A percentile compares a stretch with the other conserved stretches of the same genome.
These are phyloP conservation scores for Eupelmus urozonus DNA, from an alignment of 2,888 invertebrate species.

Conservation along the genomic window DNA sequence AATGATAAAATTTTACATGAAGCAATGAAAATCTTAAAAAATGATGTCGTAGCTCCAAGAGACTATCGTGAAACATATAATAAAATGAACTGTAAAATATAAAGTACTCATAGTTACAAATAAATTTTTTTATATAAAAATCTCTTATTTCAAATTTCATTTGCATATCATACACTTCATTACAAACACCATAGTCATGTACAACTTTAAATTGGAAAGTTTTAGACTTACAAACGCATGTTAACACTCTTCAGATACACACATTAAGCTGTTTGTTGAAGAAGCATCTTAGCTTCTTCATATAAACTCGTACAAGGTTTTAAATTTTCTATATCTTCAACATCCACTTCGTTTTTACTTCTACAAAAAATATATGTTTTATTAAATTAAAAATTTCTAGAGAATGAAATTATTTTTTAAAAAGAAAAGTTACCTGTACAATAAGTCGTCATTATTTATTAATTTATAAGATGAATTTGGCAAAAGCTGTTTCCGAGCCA, in stretches of 20 bases:
- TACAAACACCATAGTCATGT: constrained; percentile 19
- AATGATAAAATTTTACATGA: constrained; percentile 79
- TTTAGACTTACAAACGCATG: constrained; percentile 49
- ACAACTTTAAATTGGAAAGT: constrained; percentile 21
- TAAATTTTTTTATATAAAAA: constrained; percentile 31
- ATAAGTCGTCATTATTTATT: constrained; percentile 67
- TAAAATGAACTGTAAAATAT: neutral
- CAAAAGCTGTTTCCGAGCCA: constrained; percentile 66
- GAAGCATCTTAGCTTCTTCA: constrained; percentile 79
- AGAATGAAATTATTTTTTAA: constrained; percentile 13
- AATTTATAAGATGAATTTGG: constrained; percentile 66
- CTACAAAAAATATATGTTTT: constrained; percentile 64
- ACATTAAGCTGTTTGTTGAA: constrained; percentile 75
- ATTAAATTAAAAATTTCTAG: constrained; percentile 10
- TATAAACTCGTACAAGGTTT: constrained; percentile 78
- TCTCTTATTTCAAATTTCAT: constrained; percentile 38
- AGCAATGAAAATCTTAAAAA: constrained; percentile 79
- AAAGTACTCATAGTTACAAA: neutral
- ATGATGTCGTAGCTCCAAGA: constrained; percentile 79
- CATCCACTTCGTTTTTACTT: constrained; percentile 71
- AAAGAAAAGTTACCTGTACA: constrained; percentile 69
- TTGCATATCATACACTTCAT: constrained; percentile 40
- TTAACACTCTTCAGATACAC: constrained; percentile 39
- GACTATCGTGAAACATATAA: constrained; percentile 64
- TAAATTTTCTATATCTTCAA: constrained; percentile 69